Percentiles rank a stretch among this genome's conserved stretches.
phyloP scores from a whole-genome alignment of 2,888 invertebrate genomes.

The Atherix ibis region DNA sequence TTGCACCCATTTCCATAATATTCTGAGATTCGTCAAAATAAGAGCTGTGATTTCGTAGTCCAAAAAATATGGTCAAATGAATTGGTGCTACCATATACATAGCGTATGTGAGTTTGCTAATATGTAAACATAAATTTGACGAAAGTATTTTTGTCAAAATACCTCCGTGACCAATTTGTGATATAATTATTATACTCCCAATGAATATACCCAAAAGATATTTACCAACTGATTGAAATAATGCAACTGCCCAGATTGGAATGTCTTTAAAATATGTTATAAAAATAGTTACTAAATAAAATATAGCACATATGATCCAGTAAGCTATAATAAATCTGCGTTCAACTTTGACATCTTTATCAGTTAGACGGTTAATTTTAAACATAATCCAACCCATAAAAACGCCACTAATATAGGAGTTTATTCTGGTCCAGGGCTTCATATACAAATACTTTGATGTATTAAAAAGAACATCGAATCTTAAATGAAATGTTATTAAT shows the following conservation, averaged over 20 bases:
- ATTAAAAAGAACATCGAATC: constrained; percentile 5
- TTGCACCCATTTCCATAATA: constrained; percentile 1
- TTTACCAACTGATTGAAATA: constrained; percentile 5
- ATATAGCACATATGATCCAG: not conserved
- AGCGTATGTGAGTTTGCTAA: constrained; percentile 3
- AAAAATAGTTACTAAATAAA: not conserved
- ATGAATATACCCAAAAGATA: constrained; percentile 2
- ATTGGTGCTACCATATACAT: constrained; percentile 5
- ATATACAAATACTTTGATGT: constrained; percentile 2
- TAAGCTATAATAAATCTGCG: too few relatives aligned
- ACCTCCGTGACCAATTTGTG: constrained; percentile 4
- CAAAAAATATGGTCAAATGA: constrained; percentile 3
- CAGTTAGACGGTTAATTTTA: not conserved
- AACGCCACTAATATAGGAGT: constrained; percentile 5
- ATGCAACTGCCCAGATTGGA: constrained; percentile 2
- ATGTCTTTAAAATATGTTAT: constrained; percentile 4
- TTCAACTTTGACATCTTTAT: not conserved
- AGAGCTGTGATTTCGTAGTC: not conserved
- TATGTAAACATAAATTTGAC: constrained; percentile 1
- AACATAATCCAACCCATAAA: constrained; percentile 3
- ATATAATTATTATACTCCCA: constrained; percentile 4
- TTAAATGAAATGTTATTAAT: not conserved
- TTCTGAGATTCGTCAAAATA: constrained; percentile 4
- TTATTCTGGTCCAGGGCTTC: constrained; percentile 6
- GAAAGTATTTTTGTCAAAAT: not conserved